Conservation (phyloP, 1,140 invertebrate genomes). For the Helicoverpa zea region DNA sequence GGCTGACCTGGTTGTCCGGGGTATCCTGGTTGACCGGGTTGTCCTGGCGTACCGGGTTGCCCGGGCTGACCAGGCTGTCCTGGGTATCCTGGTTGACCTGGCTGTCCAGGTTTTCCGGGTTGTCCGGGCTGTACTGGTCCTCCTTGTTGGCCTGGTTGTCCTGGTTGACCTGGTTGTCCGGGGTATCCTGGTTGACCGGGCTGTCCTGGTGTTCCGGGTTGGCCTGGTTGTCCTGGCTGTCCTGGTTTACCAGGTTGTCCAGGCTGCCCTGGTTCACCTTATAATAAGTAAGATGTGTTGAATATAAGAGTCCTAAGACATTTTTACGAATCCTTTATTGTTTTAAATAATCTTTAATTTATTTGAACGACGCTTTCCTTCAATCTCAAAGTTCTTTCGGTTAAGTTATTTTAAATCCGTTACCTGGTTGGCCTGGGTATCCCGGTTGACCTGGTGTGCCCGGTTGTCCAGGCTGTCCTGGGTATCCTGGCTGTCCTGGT, state of each 20-base stretch:
- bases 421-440: background rate
- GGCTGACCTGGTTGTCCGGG: constrained; percentile 33
- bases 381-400: too few species aligned
- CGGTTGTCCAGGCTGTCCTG: too few species aligned
- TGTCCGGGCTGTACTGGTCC: constrained; percentile 42
- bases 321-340: too few species aligned
- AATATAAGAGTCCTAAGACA: constrained; percentile 23
- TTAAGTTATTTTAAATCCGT: too few species aligned
- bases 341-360: too few species aligned
- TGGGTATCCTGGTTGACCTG: constrained; percentile 52
- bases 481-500: background rate
- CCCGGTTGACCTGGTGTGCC: background rate
- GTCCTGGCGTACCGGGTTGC: constrained; percentile 56
- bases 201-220: constrained; percentile 37
- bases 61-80: constrained; percentile 57
- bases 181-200: constrained; percentile 50
- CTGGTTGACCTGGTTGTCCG: constrained; percentile 43
- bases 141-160: constrained; percentile 45
- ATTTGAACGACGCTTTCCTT: too few species aligned
- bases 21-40: constrained; percentile 20
- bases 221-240: background rate
- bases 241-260: background rate
- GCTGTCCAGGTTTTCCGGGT: background rate
- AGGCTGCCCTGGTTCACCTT: background rate
- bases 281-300: background rate